These are phyloP conservation scores for Platalea minor DNA, from an alignment of 2,797 vertebrate genomes.

Conservation along the genomic window DNA sequence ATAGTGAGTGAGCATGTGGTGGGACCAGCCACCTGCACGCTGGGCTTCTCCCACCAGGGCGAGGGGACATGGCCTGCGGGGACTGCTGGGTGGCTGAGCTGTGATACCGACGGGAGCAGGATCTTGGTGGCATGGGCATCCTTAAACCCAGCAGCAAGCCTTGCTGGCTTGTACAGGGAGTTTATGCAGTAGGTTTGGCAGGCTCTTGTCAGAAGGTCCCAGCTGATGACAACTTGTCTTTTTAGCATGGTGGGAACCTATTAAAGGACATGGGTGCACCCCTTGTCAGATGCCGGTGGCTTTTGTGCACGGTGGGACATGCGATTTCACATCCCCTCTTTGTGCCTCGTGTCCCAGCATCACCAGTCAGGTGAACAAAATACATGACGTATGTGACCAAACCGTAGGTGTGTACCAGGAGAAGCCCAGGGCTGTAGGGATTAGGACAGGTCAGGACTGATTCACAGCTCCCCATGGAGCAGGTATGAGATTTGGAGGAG, in stretches of 20 bases:
- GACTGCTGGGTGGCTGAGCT: not conserved
- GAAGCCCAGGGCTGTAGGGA: not conserved
- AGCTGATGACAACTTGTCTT: not conserved
- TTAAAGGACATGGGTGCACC: not conserved
- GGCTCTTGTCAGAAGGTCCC: not conserved
- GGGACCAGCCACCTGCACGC: not conserved
- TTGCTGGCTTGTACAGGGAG: not conserved
- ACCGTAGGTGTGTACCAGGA: accelerated
- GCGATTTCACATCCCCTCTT: not conserved
- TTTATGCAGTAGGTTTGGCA: not conserved
- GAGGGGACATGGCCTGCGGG: not conserved
- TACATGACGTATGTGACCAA: not conserved
- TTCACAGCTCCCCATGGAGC: not conserved
- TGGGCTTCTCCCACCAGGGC: not conserved
- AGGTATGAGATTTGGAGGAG: not conserved
- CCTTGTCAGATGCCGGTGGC: not conserved
- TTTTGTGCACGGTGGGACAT: not conserved
- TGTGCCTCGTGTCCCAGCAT: not conserved
- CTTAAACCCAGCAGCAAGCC: not conserved
- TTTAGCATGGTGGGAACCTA: not conserved
- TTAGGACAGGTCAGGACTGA: not conserved
- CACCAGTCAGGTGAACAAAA: not conserved
- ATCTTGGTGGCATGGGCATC: not conserved
- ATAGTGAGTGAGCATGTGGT: not conserved
- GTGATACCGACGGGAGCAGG: not conserved